Evolutionary conservation across 92 coral and sea anemone species (phyloP).

Genomic region (Epizoanthus illoricatus): DNA sequence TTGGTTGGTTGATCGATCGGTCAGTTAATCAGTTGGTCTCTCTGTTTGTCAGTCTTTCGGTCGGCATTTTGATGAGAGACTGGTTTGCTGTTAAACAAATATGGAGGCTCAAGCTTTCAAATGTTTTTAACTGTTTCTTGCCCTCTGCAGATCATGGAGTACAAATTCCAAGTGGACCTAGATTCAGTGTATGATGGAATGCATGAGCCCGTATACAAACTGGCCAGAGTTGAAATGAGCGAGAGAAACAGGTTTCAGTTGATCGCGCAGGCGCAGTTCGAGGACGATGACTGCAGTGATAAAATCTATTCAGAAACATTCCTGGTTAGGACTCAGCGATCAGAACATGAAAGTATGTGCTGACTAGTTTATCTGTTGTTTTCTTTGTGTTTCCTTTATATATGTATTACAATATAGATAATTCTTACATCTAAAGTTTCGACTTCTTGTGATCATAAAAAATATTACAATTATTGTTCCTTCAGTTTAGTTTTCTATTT

Average conservation of each 20-base stretch:
- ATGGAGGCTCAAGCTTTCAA: too few relatives aligned
- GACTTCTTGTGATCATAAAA: too few relatives aligned
- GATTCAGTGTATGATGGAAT: conserved; percentile 84
- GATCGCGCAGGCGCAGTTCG: conserved; percentile 61
- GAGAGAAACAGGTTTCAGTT: conserved; percentile 84
- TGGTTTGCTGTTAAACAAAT: too few relatives aligned
- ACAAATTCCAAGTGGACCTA: conserved; percentile 65
- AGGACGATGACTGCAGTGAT: conserved; percentile 56
- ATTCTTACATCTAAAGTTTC: too few relatives aligned
- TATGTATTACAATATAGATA: too few relatives aligned
- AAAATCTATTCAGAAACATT: conserved; percentile 63
- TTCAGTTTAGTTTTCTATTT: too few relatives aligned
- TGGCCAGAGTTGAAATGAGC: conserved; percentile 81
- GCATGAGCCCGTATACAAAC: conserved; percentile 79
- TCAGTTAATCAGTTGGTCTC: too few relatives aligned
- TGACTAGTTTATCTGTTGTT: not conserved
- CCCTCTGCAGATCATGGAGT: conserved; percentile 6
- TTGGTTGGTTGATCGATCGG: too few relatives aligned
- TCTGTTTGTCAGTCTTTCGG: too few relatives aligned
- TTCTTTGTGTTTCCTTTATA: not conserved
- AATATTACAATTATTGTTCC: too few relatives aligned
- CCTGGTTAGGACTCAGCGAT: conserved; percentile 67
- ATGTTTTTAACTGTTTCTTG: not conserved
- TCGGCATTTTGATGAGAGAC: too few relatives aligned
- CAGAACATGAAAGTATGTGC: conserved; percentile 47